Evolutionary conservation across 2,888 invertebrate genomes (phyloP).

Genomic region (Oscheius onirici): DNA sequence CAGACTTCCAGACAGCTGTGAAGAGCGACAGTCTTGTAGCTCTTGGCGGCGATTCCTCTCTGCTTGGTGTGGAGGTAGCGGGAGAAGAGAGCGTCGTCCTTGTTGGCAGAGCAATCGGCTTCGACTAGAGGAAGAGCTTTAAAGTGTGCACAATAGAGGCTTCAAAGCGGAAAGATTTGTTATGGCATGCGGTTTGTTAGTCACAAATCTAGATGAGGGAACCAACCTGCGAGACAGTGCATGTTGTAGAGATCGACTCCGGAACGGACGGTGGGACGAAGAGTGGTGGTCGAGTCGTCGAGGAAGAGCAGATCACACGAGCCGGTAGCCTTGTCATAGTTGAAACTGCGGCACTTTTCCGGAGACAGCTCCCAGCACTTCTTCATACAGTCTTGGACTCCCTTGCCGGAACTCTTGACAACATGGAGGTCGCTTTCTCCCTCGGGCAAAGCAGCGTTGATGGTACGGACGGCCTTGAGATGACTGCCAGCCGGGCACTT

Average conservation of each 20-base stretch:
- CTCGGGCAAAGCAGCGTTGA: slow-evolving; percentile 69
- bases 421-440: slow-evolving; percentile 68
- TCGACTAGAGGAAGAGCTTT: slow-evolving; percentile 59
- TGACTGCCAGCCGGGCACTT: slow-evolving; percentile 65
- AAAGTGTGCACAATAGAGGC: slow-evolving; percentile 21
- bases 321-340: slow-evolving; percentile 66
- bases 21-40: slow-evolving; percentile 63
- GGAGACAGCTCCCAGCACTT: slow-evolving; percentile 58
- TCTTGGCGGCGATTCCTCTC: slow-evolving; percentile 63
- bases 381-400: slow-evolving; percentile 61
- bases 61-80: slow-evolving; percentile 68
- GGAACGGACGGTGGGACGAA: slow-evolving; percentile 63
- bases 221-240: slow-evolving; percentile 67
- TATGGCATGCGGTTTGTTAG: not conserved
- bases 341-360: slow-evolving; percentile 71
- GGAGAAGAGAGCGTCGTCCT: slow-evolving; percentile 67
- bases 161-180: slow-evolving; percentile 22
- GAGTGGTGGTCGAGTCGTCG: slow-evolving; percentile 67
- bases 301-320: slow-evolving; percentile 69
- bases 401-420: slow-evolving; percentile 55
- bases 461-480: slow-evolving; percentile 62
- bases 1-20: slow-evolving; percentile 68
- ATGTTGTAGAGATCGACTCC: slow-evolving; percentile 69
- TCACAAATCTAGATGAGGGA: not conserved
- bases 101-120: slow-evolving; percentile 59